Base-by-base conservation (phyloP, 2,113 vertebrate genomes). In the Dromiciops gliroides region DNA sequence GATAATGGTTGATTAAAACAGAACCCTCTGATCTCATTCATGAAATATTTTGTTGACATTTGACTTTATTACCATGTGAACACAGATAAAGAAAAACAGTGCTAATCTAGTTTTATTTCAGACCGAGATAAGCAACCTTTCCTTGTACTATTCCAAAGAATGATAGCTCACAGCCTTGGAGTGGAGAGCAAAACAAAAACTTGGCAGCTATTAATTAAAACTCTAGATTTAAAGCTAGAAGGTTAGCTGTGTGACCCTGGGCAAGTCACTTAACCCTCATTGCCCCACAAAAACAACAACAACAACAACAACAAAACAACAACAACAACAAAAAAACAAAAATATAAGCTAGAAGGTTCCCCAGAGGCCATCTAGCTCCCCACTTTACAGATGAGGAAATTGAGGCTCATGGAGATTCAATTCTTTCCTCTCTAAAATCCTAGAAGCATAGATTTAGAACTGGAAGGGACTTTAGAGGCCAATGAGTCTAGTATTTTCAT, bases 1-100 rank as follows among this genome's bases (percentile, higher is more conserved):
- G 94, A 89, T 92, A 89, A 48, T 93, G 9, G 48, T 50, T 52
- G 94, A 90, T 50, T 16, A 93, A 56, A 50, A 92, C 60, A 48
- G 90, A 51, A 60, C 94, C 96, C 48, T 93, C 75, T 97, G 92
- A 93, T 89, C 93, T 28, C 89, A 2, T 96, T 97, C 95, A 67
- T 49, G 37, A 44, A 75, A 44, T 75, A 44, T 51, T 96, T 83
- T 92, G 50, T 94, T 95, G 49, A 91, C 28, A 90, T 8, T 88
- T 75, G 0, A 50, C 48, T 94, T 92, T 88, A 96, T 92, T 47
- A 47, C n/a, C 90, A 50, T 44, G 23, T 3, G 83, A 93, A 51
- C 50, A 23, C 91, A 67, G 1, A 89, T 50, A 11, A 60, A 91
- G 50, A 90, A 53, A 51, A 92, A 51, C 37, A 88, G 24, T 6